phyloP scores from a whole-genome alignment of 2,888 invertebrate genomes.

The Andrena bicolor region DNA sequence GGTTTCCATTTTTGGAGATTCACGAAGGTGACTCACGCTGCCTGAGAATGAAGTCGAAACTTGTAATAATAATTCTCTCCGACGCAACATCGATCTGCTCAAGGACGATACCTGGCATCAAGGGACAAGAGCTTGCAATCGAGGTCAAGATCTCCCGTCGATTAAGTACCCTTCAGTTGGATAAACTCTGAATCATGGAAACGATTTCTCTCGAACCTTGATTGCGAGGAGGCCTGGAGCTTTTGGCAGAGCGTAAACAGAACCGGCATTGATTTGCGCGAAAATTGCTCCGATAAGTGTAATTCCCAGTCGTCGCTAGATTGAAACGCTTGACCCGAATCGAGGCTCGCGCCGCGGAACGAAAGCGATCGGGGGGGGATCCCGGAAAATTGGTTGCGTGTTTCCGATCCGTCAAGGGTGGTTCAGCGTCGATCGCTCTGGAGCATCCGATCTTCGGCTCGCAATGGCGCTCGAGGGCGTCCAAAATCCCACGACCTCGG shows the following conservation, averaged over 20 bases:
- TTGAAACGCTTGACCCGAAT: constrained; percentile 65
- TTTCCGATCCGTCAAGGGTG: constrained; percentile 24
- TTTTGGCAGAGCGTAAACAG: constrained; percentile 29
- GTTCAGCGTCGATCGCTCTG: constrained; percentile 39
- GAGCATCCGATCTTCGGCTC: constrained; percentile 31
- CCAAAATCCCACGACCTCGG: background rate
- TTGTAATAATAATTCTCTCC: background rate
- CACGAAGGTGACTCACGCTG: background rate
- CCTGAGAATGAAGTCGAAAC: background rate
- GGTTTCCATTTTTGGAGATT: constrained; percentile 9
- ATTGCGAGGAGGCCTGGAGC: background rate
- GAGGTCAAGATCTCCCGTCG: constrained; percentile 10
- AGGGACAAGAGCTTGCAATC: constrained; percentile 1
- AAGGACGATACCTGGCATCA: background rate
- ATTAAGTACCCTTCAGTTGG: background rate
- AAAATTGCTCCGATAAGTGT: constrained; percentile 52
- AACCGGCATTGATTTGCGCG: constrained; percentile 1
- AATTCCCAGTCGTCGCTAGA: constrained; percentile 41
- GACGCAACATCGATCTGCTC: background rate
- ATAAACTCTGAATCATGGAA: background rate
- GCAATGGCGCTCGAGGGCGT: background rate
- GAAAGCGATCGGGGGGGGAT: constrained; percentile 42
- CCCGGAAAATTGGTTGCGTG: constrained; percentile 52
- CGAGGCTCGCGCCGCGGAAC: constrained; percentile 27
- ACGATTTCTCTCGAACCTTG: background rate